Conservation (phyloP, 2,888 invertebrate species). For the Xanthorhoe spadicearia region DNA sequence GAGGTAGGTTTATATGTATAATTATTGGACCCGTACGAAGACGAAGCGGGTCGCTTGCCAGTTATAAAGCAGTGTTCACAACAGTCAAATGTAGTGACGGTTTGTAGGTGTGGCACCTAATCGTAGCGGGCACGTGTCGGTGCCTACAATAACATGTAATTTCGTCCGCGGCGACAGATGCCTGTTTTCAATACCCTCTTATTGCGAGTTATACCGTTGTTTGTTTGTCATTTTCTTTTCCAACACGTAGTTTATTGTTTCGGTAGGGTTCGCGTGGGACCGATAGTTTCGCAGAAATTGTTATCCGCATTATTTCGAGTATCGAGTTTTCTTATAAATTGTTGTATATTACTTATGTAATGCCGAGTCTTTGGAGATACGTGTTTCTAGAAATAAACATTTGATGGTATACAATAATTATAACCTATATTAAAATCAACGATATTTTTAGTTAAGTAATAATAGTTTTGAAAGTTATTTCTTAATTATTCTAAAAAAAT, state of each 20-base stretch:
- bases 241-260: slow-evolving; percentile 43
- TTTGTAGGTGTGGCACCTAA: background rate
- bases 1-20: too few species aligned
- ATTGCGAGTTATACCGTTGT: slow-evolving; percentile 37
- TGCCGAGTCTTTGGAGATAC: too few species aligned
- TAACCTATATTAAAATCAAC: too few species aligned
- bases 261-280: slow-evolving; percentile 20
- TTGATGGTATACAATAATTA: too few species aligned
- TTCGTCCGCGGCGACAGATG: slow-evolving; percentile 53
- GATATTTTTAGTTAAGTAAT: too few species aligned
- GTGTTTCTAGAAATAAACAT: too few species aligned
- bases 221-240: slow-evolving; percentile 48
- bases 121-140: slow-evolving; percentile 9
- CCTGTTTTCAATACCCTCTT: slow-evolving; percentile 50
- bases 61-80: too few species aligned
- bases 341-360: background rate
- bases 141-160: slow-evolving; percentile 34
- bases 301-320: background rate
- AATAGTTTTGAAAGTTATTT: too few species aligned
- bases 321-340: background rate
- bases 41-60: too few species aligned
- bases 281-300: slow-evolving; percentile 17
- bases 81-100: background rate
- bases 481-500: too few species aligned
- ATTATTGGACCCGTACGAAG: too few species aligned